These are phyloP conservation scores for Steinernema carpocapsae DNA, from an alignment of 2,888 invertebrate genomes.

Conservation along the genomic window DNA sequence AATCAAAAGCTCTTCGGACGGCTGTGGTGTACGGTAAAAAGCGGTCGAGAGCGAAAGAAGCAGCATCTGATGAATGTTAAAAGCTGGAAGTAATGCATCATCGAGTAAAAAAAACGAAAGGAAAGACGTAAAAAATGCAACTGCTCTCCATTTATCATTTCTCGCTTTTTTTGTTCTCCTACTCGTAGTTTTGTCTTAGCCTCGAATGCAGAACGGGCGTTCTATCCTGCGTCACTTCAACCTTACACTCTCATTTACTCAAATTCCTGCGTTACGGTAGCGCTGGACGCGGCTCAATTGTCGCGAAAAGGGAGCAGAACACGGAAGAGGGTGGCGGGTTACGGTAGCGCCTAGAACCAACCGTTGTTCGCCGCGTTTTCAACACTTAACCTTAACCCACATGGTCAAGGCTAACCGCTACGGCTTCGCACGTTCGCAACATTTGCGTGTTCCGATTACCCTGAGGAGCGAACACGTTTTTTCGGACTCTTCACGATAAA, in stretches of 20 bases:
- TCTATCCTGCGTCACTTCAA: background rate
- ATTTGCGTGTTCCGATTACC: constrained; percentile 1
- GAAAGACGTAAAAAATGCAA: constrained; percentile 30
- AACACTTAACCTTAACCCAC: constrained; percentile 32
- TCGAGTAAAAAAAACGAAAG: constrained; percentile 9
- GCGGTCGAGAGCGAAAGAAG: background rate
- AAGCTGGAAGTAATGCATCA: constrained; percentile 30
- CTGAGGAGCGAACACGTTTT: constrained; percentile 14
- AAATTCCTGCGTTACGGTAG: constrained; percentile 1
- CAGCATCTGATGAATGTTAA: constrained; percentile 7
- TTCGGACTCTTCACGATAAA: constrained; percentile 6
- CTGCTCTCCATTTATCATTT: constrained; percentile 34
- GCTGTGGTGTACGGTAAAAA: background rate
- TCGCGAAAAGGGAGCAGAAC: background rate
- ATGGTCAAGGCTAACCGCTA: constrained; percentile 29
- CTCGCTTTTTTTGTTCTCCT: background rate
- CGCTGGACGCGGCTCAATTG: background rate
- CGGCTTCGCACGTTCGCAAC: constrained; percentile 32
- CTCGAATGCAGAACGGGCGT: constrained; percentile 27
- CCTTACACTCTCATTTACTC: constrained; percentile 31
- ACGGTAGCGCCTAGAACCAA: constrained; percentile 6
- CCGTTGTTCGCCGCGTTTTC: constrained; percentile 10
- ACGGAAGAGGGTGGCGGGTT: background rate
- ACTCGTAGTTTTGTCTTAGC: constrained; percentile 25
- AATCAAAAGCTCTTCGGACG: too few relatives aligned